Evolutionary conservation across 2,888 invertebrate genomes (phyloP).

Genomic region (Aleiodes leptofemur): DNA sequence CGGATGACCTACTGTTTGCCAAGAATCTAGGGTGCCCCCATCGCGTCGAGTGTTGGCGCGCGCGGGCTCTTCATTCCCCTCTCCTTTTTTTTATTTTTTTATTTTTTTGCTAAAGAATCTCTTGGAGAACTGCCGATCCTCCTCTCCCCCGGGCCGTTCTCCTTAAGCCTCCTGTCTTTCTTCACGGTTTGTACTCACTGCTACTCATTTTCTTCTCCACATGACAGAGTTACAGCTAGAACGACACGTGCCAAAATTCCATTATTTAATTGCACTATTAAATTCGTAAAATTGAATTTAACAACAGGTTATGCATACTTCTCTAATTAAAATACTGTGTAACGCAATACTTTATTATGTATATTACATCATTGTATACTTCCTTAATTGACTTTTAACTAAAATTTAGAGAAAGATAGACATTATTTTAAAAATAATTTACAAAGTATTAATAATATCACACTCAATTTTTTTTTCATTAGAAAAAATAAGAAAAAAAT

Average conservation of each 20-base stretch:
- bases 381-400: neutral
- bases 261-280: constrained; percentile 24
- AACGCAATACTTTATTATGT: neutral
- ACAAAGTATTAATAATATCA: no score
- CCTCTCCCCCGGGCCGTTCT: neutral
- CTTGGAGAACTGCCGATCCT: constrained; percentile 4
- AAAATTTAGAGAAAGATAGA: no score
- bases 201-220: constrained; percentile 17
- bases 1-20: constrained; percentile 72
- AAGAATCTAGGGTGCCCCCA: constrained; percentile 70
- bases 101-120: constrained; percentile 24
- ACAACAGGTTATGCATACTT: constrained; percentile 22
- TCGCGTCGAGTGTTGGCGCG: constrained; percentile 43
- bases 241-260: constrained; percentile 23
- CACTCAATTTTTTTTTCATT: no score
- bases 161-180: neutral
- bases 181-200: neutral
- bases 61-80: constrained; percentile 33
- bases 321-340: constrained; percentile 10
- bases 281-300: constrained; percentile 4
- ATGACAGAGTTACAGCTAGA: constrained; percentile 22
- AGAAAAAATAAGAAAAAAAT: no score
- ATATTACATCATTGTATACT: neutral
- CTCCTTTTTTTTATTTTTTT: constrained; percentile 23
- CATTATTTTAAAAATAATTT: no score